phyloP scores from a whole-genome alignment of 2,888 invertebrate genomes.

The Macrosiphum euphorbiae region DNA sequence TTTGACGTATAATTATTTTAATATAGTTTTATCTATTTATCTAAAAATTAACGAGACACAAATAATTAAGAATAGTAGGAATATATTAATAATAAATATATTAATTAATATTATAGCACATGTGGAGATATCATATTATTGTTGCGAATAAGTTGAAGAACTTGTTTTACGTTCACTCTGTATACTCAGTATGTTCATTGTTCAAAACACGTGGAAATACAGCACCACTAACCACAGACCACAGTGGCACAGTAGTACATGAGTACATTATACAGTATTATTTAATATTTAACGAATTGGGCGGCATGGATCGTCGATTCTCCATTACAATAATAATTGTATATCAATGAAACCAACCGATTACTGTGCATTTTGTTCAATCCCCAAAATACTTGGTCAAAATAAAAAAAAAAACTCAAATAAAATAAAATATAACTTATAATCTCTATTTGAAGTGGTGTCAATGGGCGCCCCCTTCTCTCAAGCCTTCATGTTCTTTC shows the following conservation, averaged over 20 bases:
- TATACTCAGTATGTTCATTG: not conserved
- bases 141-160: not conserved
- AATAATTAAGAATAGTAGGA: too few relatives aligned
- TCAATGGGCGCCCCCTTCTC: too few relatives aligned
- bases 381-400: not conserved
- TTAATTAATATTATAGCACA: not conserved
- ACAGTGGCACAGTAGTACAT: too few relatives aligned
- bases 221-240: not conserved
- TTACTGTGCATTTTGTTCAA: not conserved
- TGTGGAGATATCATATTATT: not conserved
- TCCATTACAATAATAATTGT: not conserved
- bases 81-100: not conserved
- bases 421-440: not conserved
- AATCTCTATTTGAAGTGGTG: too few relatives aligned
- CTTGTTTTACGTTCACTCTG: slow-evolving; percentile 5
- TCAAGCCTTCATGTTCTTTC: too few relatives aligned
- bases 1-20: not conserved
- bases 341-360: not conserved
- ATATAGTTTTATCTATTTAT: not conserved
- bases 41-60: not conserved
- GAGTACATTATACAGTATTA: too few relatives aligned
- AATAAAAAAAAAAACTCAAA: not conserved
- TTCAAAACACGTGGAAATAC: not conserved
- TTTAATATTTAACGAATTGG: not conserved
- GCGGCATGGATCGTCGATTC: not conserved